These are phyloP conservation scores for Drosophila falleni DNA, from an alignment of 2,888 invertebrate genomes.

Conservation along the genomic window DNA sequence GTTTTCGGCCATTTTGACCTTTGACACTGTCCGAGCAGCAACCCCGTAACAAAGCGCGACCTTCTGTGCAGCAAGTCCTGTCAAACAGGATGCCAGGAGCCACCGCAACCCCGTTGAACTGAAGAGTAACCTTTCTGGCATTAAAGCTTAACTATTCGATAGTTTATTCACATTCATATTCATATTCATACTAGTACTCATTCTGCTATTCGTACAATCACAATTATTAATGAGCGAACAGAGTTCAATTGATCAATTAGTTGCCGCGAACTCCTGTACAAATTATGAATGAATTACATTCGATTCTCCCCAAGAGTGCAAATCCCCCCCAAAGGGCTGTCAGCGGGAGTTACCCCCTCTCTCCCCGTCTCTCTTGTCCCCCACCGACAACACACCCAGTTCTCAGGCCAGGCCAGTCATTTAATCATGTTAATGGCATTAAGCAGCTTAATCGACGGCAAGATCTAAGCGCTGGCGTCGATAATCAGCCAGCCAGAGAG, in stretches of 20 bases:
- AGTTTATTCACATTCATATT: conserved; percentile 21
- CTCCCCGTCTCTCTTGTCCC: not conserved
- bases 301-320: conserved; percentile 32
- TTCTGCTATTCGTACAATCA: conserved; percentile 36
- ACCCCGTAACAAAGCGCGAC: conserved; percentile 56
- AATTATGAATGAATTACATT: conserved; percentile 71
- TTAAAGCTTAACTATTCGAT: conserved; percentile 24
- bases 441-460: conserved; percentile 80
- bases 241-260: conserved; percentile 80
- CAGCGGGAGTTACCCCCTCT: conserved; percentile 37
- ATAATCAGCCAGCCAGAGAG: conserved; percentile 58
- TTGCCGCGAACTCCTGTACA: conserved; percentile 57
- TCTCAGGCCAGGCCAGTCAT: conserved; percentile 42
- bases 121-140: conserved; percentile 7
- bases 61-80: conserved; percentile 32
- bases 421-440: conserved; percentile 80
- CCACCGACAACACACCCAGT: conserved; percentile 8
- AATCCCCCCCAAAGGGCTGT: conserved; percentile 25
- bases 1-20: conserved; percentile 79
- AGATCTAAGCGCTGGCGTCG: conserved; percentile 77
- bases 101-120: conserved; percentile 24
- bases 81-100: conserved; percentile 55
- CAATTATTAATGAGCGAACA: conserved; percentile 65
- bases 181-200: conserved; percentile 29
- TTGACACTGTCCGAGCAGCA: conserved; percentile 68